Evolutionary conservation across 2,888 invertebrate genomes (phyloP).

Genomic region (Gymnoscelis rufifasciata): DNA sequence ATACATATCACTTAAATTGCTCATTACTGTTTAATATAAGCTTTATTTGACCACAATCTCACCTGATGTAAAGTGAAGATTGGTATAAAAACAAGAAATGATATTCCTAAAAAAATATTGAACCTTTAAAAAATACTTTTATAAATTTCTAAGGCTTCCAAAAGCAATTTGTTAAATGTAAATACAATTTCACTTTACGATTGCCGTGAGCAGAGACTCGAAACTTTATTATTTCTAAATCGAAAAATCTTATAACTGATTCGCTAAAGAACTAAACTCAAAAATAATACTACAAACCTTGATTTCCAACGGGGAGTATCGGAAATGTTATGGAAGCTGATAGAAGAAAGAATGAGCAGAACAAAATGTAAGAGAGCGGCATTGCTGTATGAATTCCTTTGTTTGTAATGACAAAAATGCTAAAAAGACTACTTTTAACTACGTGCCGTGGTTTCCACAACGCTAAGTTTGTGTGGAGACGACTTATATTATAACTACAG

Average conservation of each 20-base stretch:
- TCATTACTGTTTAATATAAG: too few relatives aligned
- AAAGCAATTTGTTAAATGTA: too few relatives aligned
- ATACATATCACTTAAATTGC: too few relatives aligned
- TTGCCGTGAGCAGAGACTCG: neutral
- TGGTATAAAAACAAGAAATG: too few relatives aligned
- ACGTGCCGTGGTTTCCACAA: constrained; percentile 6
- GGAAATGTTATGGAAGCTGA: constrained; percentile 29
- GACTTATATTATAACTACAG: constrained; percentile 3
- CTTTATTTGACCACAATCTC: too few relatives aligned
- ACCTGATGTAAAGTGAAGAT: too few relatives aligned
- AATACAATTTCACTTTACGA: constrained; percentile 2
- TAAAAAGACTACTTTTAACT: constrained; percentile 7
- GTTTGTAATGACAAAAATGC: constrained; percentile 32
- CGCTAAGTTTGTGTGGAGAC: constrained; percentile 16
- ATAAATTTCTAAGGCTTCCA: too few relatives aligned
- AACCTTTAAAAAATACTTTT: too few relatives aligned
- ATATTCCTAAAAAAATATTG: too few relatives aligned
- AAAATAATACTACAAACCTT: constrained; percentile 29
- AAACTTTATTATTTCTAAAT: neutral
- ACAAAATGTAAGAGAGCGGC: constrained; percentile 32
- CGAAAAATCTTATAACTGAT: neutral
- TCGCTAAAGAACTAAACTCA: neutral
- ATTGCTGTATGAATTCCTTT: constrained; percentile 30
- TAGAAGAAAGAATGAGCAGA: constrained; percentile 29
- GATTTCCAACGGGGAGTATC: constrained; percentile 23